Percentiles rank a stretch among this genome's conserved stretches.
Evolutionary conservation across 2,888 invertebrate species (phyloP).

Genomic region (Ypsolopha sequella): DNA sequence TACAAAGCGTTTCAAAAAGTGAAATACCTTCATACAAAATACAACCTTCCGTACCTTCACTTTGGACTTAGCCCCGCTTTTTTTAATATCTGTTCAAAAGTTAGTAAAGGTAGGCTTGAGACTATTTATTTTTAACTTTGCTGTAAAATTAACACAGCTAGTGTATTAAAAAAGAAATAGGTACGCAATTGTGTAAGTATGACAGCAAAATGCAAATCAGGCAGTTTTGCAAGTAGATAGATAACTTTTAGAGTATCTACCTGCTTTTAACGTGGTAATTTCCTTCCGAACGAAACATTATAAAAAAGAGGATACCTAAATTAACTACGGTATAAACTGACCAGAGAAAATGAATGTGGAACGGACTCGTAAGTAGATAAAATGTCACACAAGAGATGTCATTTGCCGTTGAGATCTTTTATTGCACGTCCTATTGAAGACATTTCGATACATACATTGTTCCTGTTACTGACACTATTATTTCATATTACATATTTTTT

Average conservation of each 20-base stretch:
- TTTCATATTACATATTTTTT: neutral
- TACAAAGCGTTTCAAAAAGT: slow-evolving; percentile 67
- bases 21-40: slow-evolving; percentile 62
- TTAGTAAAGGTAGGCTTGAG: too few relatives aligned
- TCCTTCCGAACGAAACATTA: too few relatives aligned
- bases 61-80: slow-evolving; percentile 18
- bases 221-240: too few relatives aligned
- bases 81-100: neutral
- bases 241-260: too few relatives aligned
- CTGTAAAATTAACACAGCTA: neutral
- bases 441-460: slow-evolving; percentile 3
- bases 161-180: neutral
- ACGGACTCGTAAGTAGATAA: too few relatives aligned
- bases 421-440: slow-evolving; percentile 25
- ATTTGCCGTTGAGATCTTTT: slow-evolving; percentile 31
- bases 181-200: neutral
- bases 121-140: neutral
- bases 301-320: too few relatives aligned
- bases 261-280: too few relatives aligned
- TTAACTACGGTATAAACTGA: too few relatives aligned
- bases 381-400: too few relatives aligned
- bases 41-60: slow-evolving; percentile 51
- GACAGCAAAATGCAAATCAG: too few relatives aligned
- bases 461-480: neutral
- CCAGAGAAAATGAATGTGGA: too few relatives aligned